Percentiles rank a stretch among this genome's conserved stretches.
phyloP scores from a whole-genome alignment of 2,113 vertebrate genomes.

The Siphamia tubifer region DNA sequence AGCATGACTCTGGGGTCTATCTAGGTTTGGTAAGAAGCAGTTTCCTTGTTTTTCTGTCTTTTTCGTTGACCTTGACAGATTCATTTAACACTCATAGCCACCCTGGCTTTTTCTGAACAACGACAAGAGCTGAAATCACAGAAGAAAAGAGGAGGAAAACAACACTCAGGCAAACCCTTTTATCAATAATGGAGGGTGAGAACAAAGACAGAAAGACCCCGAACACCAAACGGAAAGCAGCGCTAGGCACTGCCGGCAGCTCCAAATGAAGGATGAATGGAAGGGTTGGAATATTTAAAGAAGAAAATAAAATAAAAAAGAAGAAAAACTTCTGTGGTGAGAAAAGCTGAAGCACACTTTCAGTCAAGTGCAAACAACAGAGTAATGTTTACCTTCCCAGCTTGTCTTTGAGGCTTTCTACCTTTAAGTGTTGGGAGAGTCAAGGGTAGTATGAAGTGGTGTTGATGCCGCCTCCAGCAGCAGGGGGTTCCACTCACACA shows the following conservation, averaged over 20 bases:
- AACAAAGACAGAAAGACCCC: constrained; percentile 12
- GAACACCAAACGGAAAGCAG: not conserved
- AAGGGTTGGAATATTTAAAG: constrained; percentile 20
- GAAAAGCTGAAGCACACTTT: not conserved
- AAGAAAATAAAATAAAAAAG: too few relatives aligned
- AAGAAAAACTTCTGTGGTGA: not conserved
- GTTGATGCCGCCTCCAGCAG: too few relatives aligned
- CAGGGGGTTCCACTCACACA: not conserved
- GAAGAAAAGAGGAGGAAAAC: not conserved
- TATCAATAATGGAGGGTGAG: constrained; percentile 44
- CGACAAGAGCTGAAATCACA: not conserved
- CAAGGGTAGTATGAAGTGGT: not conserved
- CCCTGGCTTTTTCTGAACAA: not conserved
- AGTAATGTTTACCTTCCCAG: not conserved
- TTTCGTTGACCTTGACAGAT: constrained; percentile 1
- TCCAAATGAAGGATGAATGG: not conserved
- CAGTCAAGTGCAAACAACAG: not conserved
- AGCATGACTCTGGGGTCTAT: constrained; percentile 4
- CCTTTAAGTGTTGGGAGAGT: not conserved
- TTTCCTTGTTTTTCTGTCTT: not conserved
- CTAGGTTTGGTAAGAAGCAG: not conserved
- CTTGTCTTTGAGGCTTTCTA: not conserved
- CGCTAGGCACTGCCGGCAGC: not conserved
- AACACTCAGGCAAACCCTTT: constrained; percentile 32
- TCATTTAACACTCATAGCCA: not conserved